phyloP scores from a whole-genome alignment of 2,888 invertebrate species.

The Magallana nippona region DNA sequence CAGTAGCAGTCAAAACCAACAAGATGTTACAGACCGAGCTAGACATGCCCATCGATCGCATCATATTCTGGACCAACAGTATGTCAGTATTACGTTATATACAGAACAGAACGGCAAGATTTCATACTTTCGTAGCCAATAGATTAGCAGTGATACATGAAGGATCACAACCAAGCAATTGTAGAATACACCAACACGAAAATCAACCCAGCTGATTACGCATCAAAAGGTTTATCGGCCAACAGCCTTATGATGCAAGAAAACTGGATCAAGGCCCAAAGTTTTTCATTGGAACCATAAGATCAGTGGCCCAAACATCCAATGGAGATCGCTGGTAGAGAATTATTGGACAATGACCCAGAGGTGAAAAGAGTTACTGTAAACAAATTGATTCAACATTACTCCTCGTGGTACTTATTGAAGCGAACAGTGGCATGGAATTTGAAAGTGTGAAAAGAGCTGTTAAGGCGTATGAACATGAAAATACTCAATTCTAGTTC shows the following conservation, averaged over 20 bases:
- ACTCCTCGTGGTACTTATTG: slow-evolving; percentile 26
- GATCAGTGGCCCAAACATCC: slow-evolving; percentile 26
- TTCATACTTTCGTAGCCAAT: slow-evolving; percentile 55
- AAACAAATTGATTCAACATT: not conserved
- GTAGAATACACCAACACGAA: slow-evolving; percentile 43
- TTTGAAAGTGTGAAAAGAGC: slow-evolving; percentile 30
- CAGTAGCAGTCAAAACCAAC: slow-evolving; percentile 27
- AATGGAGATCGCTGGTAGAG: no score
- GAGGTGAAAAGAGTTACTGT: slow-evolving; percentile 40
- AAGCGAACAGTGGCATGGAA: slow-evolving; percentile 37
- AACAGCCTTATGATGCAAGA: not conserved
- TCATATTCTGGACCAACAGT: slow-evolving; percentile 43
- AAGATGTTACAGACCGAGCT: slow-evolving; percentile 19
- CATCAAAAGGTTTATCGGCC: slow-evolving; percentile 44
- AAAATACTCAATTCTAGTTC: not conserved
- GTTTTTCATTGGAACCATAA: slow-evolving; percentile 44
- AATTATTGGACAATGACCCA: slow-evolving; percentile 23
- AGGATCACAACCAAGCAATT: slow-evolving; percentile 1
- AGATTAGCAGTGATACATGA: slow-evolving; percentile 39
- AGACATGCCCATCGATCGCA: not conserved
- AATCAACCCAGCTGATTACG: slow-evolving; percentile 43
- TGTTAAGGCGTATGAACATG: slow-evolving; percentile 4
- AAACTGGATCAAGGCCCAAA: slow-evolving; percentile 42
- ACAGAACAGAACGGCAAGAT: slow-evolving; percentile 44
- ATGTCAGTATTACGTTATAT: slow-evolving; percentile 39